Base-by-base conservation (phyloP, 2,113 vertebrate genomes). In the Xiphophorus maculatus region DNA sequence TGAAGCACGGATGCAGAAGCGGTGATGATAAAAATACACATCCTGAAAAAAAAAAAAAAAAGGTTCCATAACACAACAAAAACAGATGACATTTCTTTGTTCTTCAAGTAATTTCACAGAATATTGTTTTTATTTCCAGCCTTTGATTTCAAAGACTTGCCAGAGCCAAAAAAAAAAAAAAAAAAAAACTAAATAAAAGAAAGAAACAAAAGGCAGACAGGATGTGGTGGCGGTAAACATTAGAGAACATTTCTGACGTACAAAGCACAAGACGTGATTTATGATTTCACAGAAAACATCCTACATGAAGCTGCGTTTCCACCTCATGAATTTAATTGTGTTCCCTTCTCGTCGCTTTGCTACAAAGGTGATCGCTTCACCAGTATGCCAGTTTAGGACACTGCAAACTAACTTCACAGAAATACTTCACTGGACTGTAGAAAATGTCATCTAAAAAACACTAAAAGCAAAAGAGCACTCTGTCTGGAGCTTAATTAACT, bases 271-370 rank as follows among this genome's bases (percentile, higher is more conserved):
- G 60, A 51, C 1, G 5, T 0, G 0, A 32, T 61, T 27, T 42
- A 2, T 14, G 48, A 65, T 71, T 35, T 62, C 22, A 67, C 63
- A 79, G 51, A 73, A 79, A 44, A 64, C 19, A 25, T n/a, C 25
- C 22, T 58, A n/a, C 51, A 58, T 58, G n/a, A 58, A 3, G 44
- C 28, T 54, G 40, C 48, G 65, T 54, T 68, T 25, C 4, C 48
- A 62, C 48, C 22, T 63, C 33, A 71, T 54, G 2, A 72, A 68
- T 33, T 48, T 7, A 44, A 42, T 29, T 28, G 8, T 27, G 22
- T 35, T 35, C 54, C 32, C 28, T 58, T 25, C 27, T 61, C 14
- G 33, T 66, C 2, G 8, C 32, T 69, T 30, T 60, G 64, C 25
- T 37, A 14, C 19, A 63, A 0, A 22, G 54, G 17, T 1, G 35